These are phyloP conservation scores for Amblyjoppa fuscipennis DNA, from an alignment of 2,888 invertebrate genomes.

Conservation along the genomic window DNA sequence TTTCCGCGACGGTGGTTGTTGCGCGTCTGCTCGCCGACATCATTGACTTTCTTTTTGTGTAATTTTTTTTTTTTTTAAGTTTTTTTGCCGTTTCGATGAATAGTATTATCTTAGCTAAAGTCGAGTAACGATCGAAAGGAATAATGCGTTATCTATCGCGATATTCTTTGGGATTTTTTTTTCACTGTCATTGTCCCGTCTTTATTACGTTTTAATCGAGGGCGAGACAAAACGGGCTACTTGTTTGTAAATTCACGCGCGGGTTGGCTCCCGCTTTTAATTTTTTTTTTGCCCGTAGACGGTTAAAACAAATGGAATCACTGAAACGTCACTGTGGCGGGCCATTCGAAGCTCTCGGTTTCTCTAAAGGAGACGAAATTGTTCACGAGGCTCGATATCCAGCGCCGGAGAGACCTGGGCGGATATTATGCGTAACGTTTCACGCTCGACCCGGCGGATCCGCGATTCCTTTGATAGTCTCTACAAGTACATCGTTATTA, in stretches of 20 bases:
- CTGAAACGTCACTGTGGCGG: slow-evolving; percentile 55
- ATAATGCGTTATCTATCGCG: slow-evolving; percentile 13
- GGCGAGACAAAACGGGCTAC: neutral
- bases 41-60: neutral
- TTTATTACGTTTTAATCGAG: slow-evolving; percentile 1
- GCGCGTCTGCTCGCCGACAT: neutral
- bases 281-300: slow-evolving; percentile 6
- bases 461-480: slow-evolving; percentile 47
- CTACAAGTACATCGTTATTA: slow-evolving; percentile 32
- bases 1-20: slow-evolving; percentile 13
- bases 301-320: slow-evolving; percentile 62
- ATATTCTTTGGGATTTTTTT: neutral
- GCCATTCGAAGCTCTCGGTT: slow-evolving; percentile 37
- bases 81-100: slow-evolving; percentile 12
- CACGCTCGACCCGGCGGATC: slow-evolving; percentile 38
- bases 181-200: neutral
- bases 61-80: neutral
- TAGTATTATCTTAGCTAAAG: slow-evolving; percentile 5
- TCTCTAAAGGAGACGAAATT: slow-evolving; percentile 25
- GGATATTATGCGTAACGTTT: slow-evolving; percentile 29
- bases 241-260: slow-evolving; percentile 17
- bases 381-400: neutral
- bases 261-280: neutral
- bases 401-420: slow-evolving; percentile 26
- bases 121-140: slow-evolving; percentile 1